phyloP scores from a whole-genome alignment of 2,888 invertebrate genomes.

The Drosophila hawaiiensis region DNA sequence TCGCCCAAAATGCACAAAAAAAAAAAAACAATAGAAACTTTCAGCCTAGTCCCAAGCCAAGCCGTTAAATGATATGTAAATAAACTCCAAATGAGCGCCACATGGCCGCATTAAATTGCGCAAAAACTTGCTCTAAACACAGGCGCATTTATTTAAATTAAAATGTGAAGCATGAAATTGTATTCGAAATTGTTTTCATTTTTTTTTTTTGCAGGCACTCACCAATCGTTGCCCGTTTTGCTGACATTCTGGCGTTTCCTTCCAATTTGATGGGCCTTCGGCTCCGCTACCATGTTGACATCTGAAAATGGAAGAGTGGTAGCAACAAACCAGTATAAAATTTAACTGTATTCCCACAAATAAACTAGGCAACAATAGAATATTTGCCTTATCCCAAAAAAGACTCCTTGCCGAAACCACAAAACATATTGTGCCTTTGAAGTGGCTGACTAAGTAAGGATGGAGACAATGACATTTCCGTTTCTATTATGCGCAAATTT shows the following conservation, averaged over 20 bases:
- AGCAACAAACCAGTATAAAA: constrained; percentile 20
- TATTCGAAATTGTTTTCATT: constrained; percentile 27
- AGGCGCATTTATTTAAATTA: constrained; percentile 68
- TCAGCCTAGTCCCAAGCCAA: constrained; percentile 20
- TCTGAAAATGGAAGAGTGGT: constrained; percentile 85
- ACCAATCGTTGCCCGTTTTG: constrained; percentile 88
- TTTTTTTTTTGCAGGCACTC: constrained; percentile 75
- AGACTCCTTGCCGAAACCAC: constrained; percentile 7
- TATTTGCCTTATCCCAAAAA: constrained; percentile 31
- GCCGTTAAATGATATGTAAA: constrained; percentile 85
- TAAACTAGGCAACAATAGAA: constrained; percentile 31
- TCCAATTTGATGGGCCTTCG: constrained; percentile 89
- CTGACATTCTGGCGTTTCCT: constrained; percentile 88
- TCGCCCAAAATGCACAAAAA: constrained; percentile 5
- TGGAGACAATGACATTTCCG: constrained; percentile 35
- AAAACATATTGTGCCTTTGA: constrained; percentile 52
- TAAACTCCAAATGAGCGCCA: constrained; percentile 72
- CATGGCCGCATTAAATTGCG: constrained; percentile 71
- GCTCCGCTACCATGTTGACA: constrained; percentile 90
- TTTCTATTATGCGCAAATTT: constrained; percentile 28
- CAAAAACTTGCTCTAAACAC: constrained; percentile 36
- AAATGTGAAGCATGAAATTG: constrained; percentile 63
- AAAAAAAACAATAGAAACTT: background rate
- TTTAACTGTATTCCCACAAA: constrained; percentile 10
- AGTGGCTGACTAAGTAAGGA: constrained; percentile 39